Conservation (phyloP, 2,113 vertebrate species). For the Thymallus thymallus region DNA sequence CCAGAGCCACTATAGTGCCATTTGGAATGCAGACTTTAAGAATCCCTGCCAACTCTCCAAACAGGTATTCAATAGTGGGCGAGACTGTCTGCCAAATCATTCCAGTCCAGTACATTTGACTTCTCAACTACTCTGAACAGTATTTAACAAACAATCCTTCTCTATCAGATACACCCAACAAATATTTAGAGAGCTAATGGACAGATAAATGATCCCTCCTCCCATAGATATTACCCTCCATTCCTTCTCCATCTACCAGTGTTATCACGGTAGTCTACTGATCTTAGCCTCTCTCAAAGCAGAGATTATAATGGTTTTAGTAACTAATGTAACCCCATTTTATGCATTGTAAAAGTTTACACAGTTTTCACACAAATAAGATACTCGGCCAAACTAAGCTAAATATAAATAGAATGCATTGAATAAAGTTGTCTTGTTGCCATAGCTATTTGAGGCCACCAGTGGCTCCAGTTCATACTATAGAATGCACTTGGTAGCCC, state of each 20-base stretch:
- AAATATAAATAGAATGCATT: too few species aligned
- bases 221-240: conserved; percentile 9
- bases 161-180: neutral
- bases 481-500: too few species aligned
- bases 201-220: conserved; percentile 23
- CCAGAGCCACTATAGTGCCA: too few species aligned
- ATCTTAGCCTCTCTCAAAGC: neutral
- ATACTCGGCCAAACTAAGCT: too few species aligned
- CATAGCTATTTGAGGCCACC: too few species aligned
- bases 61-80: conserved; percentile 25
- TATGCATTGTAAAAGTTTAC: too few species aligned
- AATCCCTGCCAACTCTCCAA: conserved; percentile 9
- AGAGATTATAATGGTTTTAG: too few species aligned
- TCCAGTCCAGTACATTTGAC: conserved; percentile 1
- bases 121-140: neutral
- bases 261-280: neutral
- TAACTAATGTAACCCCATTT: too few species aligned
- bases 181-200: conserved; percentile 43
- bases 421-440: too few species aligned
- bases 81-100: conserved; percentile 1
- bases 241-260: neutral
- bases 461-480: too few species aligned
- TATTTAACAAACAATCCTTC: conserved; percentile 7
- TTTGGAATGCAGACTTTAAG: neutral
- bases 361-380: too few species aligned